These are phyloP conservation scores for Echiichthys vipera DNA, from an alignment of 2,797 vertebrate genomes.

Conservation along the genomic window DNA sequence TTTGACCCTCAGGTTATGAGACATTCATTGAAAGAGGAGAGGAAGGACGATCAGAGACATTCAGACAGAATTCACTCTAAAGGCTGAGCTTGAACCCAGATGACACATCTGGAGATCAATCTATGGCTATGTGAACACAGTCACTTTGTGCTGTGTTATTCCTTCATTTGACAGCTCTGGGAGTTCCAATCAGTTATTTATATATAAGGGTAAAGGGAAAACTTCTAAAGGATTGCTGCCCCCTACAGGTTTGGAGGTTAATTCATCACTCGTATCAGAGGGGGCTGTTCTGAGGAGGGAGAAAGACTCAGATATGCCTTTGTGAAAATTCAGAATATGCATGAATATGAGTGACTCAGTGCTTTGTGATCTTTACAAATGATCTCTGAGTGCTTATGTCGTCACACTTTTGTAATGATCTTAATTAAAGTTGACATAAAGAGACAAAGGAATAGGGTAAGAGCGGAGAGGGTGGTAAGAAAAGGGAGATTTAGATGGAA, in stretches of 20 bases:
- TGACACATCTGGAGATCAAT: constrained; percentile 35
- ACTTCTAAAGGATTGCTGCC: constrained; percentile 16
- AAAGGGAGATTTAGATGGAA: background rate
- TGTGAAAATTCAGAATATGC: background rate
- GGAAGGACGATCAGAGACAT: background rate
- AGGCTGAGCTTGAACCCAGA: constrained; percentile 37
- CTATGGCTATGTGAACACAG: constrained; percentile 26
- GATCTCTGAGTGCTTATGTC: background rate
- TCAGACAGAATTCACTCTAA: background rate
- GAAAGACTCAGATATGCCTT: background rate
- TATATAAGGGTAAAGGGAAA: background rate
- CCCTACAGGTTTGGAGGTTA: constrained; percentile 38
- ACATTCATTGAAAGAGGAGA: background rate
- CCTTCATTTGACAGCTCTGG: constrained; percentile 23
- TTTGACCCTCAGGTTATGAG: constrained; percentile 4
- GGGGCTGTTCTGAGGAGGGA: background rate
- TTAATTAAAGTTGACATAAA: background rate
- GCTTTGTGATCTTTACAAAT: background rate
- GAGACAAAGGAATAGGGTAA: background rate
- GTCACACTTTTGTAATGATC: background rate
- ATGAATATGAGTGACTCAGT: background rate
- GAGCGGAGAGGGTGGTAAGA: background rate
- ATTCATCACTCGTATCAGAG: background rate
- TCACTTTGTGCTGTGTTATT: constrained; percentile 9
- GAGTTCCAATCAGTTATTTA: constrained; percentile 41